Evolutionary conservation across 2,797 vertebrate genomes (phyloP), one percentile per base, ranked within the genome.

Genomic region (Pempheris klunzingeri): DNA sequence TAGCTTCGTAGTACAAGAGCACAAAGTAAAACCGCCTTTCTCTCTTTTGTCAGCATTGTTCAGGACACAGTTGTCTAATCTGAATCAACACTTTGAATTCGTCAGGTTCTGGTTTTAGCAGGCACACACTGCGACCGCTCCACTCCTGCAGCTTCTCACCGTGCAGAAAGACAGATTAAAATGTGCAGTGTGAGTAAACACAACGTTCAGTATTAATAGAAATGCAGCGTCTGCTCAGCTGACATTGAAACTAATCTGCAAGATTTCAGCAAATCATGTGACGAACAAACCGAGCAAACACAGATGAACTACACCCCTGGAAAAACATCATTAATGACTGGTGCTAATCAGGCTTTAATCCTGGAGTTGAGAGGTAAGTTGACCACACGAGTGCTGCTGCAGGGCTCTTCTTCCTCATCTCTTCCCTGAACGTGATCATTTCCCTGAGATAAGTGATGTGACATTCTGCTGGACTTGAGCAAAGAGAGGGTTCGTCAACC

Each of bases 391-490:
- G 22, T 28, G 39, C 18, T 71, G 44, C 36, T 34, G 52, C 9
- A 12, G 1, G 41, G 15, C 69, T 73, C 38, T 20, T 32, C 39
- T 55, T 55, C 74, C 34, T 65, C 55, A 58, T 61, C 34, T 60
- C 68, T 47, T 65, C 64, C 41, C 34, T 24, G 6, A 63, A 50
- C 57, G 71, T 18, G 61, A 71, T 74, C 14, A 59, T 70, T 68
- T 68, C 67, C 55, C 15, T 38, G 17, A 46, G 17, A 46, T 71
- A 41, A 59, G 58, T 55, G 12, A 74, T 49, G n/a, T 65, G 68
- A 72, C 50, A 74, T 58, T 71, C 44, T 64, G 24, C 54, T 18
- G 49, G 46, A 69, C 46, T 66, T 52, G 32, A 83, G 55, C 28
- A 52, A 54, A 55, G 63, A 57, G 59, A 68, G 46, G 60, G 61